A percentile compares a stretch with the other conserved stretches of the same genome.
These are phyloP conservation scores for Morus bassanus DNA, from an alignment of 2,797 vertebrate genomes.

Conservation along the genomic window DNA sequence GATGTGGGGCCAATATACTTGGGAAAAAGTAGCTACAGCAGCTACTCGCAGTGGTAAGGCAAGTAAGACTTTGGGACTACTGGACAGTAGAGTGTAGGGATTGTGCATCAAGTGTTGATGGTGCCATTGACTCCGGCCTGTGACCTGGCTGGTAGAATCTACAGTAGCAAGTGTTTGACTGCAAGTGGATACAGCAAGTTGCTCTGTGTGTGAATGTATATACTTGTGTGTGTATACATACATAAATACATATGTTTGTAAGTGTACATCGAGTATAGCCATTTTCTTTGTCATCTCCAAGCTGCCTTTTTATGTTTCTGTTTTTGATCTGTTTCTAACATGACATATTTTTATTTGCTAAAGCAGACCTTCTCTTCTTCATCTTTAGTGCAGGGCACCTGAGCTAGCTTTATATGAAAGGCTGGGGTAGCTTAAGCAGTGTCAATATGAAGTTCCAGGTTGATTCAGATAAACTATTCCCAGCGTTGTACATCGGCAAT, in stretches of 20 bases:
- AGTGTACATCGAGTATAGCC: not conserved
- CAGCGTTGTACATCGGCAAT: not conserved
- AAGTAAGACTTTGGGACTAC: not conserved
- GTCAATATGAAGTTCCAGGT: not conserved
- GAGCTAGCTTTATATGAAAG: not conserved
- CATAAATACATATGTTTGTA: not conserved
- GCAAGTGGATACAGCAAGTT: not conserved
- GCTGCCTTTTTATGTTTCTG: not conserved
- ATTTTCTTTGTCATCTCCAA: not conserved
- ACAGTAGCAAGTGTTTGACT: not conserved
- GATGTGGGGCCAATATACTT: not conserved
- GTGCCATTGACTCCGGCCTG: not conserved
- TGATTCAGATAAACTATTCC: not conserved
- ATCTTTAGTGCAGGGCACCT: not conserved
- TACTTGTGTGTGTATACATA: not conserved
- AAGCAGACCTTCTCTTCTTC: not conserved
- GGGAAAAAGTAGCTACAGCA: not conserved
- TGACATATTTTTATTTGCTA: not conserved
- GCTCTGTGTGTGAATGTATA: not conserved
- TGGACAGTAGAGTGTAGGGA: not conserved
- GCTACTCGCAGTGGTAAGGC: not conserved
- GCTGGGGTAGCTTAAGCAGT: not conserved
- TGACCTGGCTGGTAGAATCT: not conserved
- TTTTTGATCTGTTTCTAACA: not conserved
- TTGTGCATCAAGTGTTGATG: not conserved